Evolutionary conservation across 2,888 invertebrate genomes (phyloP), one percentile per base, ranked within the genome.

Genomic region (Congeria kusceri): DNA sequence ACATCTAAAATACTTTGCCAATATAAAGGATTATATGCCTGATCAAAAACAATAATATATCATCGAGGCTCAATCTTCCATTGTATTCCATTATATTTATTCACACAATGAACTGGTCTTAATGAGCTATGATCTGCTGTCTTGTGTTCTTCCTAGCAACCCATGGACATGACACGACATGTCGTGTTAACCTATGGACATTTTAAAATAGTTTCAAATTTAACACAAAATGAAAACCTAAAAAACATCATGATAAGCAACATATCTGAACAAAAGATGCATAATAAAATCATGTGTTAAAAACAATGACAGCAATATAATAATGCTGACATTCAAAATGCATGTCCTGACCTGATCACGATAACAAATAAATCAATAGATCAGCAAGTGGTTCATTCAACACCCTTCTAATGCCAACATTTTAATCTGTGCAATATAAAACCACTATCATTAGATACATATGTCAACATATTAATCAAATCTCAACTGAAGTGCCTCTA

Each of bases 121-220:
- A 71, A 83, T 83, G 68, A 71, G 46, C 61, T 28, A 46, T 58
- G 64, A 25, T 47, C 65, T 74, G 44, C 65, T 69, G 73, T 83
- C 79, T 76, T 83, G 73, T 64, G 58, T 59, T 69, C 67, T 78
- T 77, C 87, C 83, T 84, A 85, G 87, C 85, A 87, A 87, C 87
- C 81, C 58, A 62, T 64, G 11, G 47, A 68, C 87, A 87, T 74
- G 87, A 84, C 77, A 56, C 78, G 81, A 87, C 87, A 83, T 87
- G 87, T 76, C 29, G 49, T 13, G 4, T 15, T 13, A 39, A 39
- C 39, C 39, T 39, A 9, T 39, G 9, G 39, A 15, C 1, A 15
- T 39, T 39, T 13, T 39, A 39, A 39, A 39, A 39, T 39, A 11
- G 15, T 39, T 39, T 11, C 39, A 39, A 39, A 13, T 39, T 39